phyloP scores from a whole-genome alignment of 2,797 vertebrate genomes.

The Hoplostethus mediterraneus region DNA sequence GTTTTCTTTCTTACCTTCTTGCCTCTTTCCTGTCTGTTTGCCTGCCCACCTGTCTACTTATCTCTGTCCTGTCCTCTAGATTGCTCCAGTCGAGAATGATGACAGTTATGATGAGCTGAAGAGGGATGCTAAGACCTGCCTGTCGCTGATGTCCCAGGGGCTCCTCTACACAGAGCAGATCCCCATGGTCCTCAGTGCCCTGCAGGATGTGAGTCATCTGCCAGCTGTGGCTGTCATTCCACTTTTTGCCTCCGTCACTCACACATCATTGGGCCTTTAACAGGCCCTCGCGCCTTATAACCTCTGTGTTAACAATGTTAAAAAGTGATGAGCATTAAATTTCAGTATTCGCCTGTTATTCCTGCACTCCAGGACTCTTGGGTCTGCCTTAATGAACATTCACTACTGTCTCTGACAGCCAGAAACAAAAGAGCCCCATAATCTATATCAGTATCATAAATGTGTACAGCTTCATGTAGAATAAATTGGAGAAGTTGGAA shows the following conservation, averaged over 20 bases:
- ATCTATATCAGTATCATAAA: background rate
- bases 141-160: constrained; percentile 98
- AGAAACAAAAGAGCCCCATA: too few relatives aligned
- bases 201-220: constrained; percentile 89
- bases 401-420: background rate
- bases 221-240: constrained; percentile 3
- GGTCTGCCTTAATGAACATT: background rate
- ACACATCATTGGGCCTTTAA: constrained; percentile 16
- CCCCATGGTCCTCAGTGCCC: constrained; percentile 91
- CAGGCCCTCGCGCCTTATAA: background rate
- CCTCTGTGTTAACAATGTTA: background rate
- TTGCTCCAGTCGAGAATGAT: constrained; percentile 97
- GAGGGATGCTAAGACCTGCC: constrained; percentile 96
- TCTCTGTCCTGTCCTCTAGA: constrained; percentile 78
- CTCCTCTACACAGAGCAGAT: constrained; percentile 96
- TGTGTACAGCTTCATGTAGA: background rate
- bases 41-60: background rate
- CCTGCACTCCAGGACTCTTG: background rate
- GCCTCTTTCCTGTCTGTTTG: background rate
- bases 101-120: constrained; percentile 98
- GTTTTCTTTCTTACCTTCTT: background rate
- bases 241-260: constrained; percentile 16
- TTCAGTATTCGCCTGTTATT: background rate
- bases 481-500: background rate
- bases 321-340: background rate